Evolutionary conservation across 1,140 invertebrate species (phyloP).

Genomic region (Anagrus nilaparvatae): DNA sequence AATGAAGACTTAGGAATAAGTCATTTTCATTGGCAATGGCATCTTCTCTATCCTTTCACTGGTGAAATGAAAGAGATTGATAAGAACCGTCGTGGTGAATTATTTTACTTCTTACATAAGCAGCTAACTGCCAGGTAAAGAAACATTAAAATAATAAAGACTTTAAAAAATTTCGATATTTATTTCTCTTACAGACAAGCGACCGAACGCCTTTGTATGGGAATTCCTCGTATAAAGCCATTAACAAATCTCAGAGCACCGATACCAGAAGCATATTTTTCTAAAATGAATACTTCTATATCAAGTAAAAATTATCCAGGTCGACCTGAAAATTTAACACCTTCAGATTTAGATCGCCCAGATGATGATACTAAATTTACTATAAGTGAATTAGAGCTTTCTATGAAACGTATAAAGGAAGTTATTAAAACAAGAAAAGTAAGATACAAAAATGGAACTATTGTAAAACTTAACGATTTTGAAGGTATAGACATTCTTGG

Average conservation of each 20-base stretch:
- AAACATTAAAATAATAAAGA: too few relatives aligned
- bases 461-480: slow-evolving; percentile 48
- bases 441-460: slow-evolving; percentile 39
- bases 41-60: slow-evolving; percentile 67
- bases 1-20: slow-evolving; percentile 50
- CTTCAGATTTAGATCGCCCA: slow-evolving; percentile 56
- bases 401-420: too few relatives aligned
- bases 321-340: slow-evolving; percentile 45
- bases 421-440: slow-evolving; percentile 55
- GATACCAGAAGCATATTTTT: slow-evolving; percentile 60
- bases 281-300: slow-evolving; percentile 58
- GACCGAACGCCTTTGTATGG: slow-evolving; percentile 44
- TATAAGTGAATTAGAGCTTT: slow-evolving; percentile 58
- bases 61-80: slow-evolving; percentile 41
- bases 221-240: slow-evolving; percentile 40
- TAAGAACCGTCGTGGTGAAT: slow-evolving; percentile 49
- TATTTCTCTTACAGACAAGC: slow-evolving; percentile 66
- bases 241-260: slow-evolving; percentile 50
- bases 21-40: slow-evolving; percentile 76
- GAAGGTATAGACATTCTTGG: slow-evolving; percentile 71
- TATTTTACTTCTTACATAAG: slow-evolving; percentile 53
- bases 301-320: slow-evolving; percentile 53
- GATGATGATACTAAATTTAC: slow-evolving; percentile 56
- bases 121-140: slow-evolving; percentile 49
- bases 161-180: too few relatives aligned